Conservation (phyloP, 1,140 invertebrate genomes). For the Heliconius himera region DNA sequence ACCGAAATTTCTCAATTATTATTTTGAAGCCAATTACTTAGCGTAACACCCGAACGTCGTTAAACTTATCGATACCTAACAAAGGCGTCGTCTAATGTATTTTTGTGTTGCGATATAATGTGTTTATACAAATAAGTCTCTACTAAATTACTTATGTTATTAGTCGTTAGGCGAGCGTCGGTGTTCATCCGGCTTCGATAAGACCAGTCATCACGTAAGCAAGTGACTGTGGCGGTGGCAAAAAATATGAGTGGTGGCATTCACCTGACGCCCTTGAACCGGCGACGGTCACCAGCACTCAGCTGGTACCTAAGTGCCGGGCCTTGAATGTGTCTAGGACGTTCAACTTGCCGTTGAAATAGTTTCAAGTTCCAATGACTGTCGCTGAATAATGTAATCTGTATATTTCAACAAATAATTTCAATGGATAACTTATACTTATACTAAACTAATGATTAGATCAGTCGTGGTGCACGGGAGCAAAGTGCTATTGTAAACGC, state of each 20-base stretch:
- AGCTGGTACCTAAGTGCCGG: constrained; percentile 64
- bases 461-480: too few relatives aligned
- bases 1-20: neutral
- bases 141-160: constrained; percentile 41
- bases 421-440: neutral
- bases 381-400: constrained; percentile 16
- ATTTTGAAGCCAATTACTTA: neutral
- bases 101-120: neutral
- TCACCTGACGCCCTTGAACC: constrained; percentile 77
- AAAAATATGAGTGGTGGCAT: constrained; percentile 74
- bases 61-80: neutral
- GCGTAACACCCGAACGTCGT: neutral
- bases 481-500: too few relatives aligned
- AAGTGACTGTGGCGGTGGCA: constrained; percentile 55
- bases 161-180: constrained; percentile 50
- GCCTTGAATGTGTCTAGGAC: constrained; percentile 70
- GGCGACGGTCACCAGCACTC: constrained; percentile 63
- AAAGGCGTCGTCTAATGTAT: neutral
- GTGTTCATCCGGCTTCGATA: constrained; percentile 66
- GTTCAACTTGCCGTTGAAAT: constrained; percentile 65
- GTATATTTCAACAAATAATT: constrained; percentile 8
- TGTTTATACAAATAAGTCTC: constrained; percentile 11
- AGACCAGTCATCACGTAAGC: constrained; percentile 63
- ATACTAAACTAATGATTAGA: neutral
- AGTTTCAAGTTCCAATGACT: constrained; percentile 18